These are phyloP conservation scores for Turritopsis dohrnii DNA, from an alignment of 30 jellyfish, hydroid and myxozoan species.

Conservation along the genomic window DNA sequence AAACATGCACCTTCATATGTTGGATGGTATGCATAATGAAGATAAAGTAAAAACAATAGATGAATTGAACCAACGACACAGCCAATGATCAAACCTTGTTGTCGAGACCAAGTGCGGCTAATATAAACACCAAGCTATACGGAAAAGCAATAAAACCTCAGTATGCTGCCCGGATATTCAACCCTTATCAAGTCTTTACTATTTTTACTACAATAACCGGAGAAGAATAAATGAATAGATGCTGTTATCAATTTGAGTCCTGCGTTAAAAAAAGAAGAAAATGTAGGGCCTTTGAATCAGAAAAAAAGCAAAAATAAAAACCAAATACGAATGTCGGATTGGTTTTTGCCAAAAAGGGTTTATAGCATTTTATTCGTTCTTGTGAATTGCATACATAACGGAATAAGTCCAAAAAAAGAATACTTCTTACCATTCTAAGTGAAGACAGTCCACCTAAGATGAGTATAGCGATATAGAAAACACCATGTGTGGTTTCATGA, in stretches of 20 bases:
- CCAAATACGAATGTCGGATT: no score
- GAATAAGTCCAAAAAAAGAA: not conserved
- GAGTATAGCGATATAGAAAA: conserved; percentile 46
- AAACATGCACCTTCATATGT: conserved; percentile 60
- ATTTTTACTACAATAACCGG: no score
- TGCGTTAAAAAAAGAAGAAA: no score
- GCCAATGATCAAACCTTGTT: conserved; percentile 77
- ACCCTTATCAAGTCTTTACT: no score
- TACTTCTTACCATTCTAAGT: conserved; percentile 65
- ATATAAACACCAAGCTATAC: conserved; percentile 78
- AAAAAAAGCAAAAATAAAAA: no score
- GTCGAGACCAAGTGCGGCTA: conserved; percentile 92
- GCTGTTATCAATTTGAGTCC: no score
- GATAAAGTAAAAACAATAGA: conserved; percentile 58
- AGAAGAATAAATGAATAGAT: no score
- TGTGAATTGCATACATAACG: no score
- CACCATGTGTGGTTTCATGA: conserved; percentile 65
- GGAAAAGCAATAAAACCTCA: not conserved
- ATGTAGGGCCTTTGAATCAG: no score
- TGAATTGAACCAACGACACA: conserved; percentile 61
- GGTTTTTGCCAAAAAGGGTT: no score
- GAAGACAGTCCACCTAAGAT: conserved; percentile 82
- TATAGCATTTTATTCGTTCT: no score
- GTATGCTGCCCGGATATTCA: not conserved
- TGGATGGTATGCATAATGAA: conserved; percentile 86